These are phyloP conservation scores for Venustaconcha ellipsiformis DNA, from an alignment of 1,140 invertebrate genomes.

Conservation along the genomic window DNA sequence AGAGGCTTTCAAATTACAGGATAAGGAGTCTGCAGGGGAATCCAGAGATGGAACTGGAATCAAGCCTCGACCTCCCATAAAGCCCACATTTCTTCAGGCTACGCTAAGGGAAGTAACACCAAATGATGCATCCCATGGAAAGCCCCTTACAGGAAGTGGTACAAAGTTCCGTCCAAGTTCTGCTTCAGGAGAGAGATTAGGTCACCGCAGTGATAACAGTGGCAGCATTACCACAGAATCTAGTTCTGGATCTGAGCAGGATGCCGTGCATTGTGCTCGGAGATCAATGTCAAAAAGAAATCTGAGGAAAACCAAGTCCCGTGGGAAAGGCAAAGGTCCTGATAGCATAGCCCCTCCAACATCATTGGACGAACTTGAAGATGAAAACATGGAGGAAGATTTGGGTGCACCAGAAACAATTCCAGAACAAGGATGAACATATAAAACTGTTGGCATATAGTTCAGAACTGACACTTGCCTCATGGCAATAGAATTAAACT, in stretches of 20 bases:
- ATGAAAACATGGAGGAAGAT: constrained; percentile 11
- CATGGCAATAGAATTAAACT: too few relatives aligned
- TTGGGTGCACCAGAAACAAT: too few relatives aligned
- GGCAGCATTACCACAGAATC: constrained; percentile 45
- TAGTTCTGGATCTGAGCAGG: constrained; percentile 62
- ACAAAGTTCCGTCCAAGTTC: constrained; percentile 24
- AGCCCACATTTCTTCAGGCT: constrained; percentile 40
- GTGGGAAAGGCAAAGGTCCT: constrained; percentile 63
- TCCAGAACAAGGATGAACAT: too few relatives aligned
- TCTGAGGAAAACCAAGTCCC: constrained; percentile 63
- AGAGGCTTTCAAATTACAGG: too few relatives aligned
- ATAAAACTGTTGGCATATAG: too few relatives aligned
- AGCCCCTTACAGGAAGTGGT: constrained; percentile 30
- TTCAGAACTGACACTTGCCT: too few relatives aligned
- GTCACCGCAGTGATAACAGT: constrained; percentile 13
- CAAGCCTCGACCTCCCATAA: constrained; percentile 35
- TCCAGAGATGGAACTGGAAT: background rate
- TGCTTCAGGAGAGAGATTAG: constrained; percentile 27
- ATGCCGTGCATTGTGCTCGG: constrained; percentile 40
- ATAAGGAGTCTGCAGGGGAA: too few relatives aligned
- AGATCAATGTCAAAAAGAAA: constrained; percentile 46
- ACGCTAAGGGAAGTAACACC: constrained; percentile 17
- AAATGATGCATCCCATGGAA: constrained; percentile 18
- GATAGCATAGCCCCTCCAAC: constrained; percentile 45
- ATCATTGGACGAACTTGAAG: constrained; percentile 36